Percentiles rank a stretch among this genome's conserved stretches.
Evolutionary conservation across 2,797 vertebrate genomes (phyloP).

Genomic region (Coilia nasus): DNA sequence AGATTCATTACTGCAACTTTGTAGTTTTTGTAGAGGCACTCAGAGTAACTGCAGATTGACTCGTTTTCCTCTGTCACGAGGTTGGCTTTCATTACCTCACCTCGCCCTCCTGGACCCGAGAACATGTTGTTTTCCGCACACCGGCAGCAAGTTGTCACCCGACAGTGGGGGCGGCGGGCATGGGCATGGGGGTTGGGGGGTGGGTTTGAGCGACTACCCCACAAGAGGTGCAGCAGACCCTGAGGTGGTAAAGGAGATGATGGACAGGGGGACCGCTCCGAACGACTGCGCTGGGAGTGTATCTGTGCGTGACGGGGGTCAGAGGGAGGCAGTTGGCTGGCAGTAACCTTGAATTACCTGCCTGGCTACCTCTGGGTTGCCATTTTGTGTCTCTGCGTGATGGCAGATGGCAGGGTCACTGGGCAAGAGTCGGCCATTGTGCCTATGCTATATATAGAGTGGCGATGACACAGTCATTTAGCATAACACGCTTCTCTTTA

Average conservation of each 20-base stretch:
- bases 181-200: no score
- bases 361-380: constrained; percentile 43
- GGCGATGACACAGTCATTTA: constrained; percentile 32
- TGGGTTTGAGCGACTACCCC: background rate
- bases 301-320: constrained; percentile 40
- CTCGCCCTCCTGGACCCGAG: background rate
- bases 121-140: background rate
- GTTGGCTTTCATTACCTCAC: background rate
- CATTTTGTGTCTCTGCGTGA: constrained; percentile 57
- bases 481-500: constrained; percentile 35
- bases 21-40: background rate
- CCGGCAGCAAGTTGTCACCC: background rate
- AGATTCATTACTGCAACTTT: background rate
- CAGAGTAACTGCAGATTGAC: background rate
- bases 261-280: background rate
- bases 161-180: background rate
- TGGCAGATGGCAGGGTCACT: constrained; percentile 60
- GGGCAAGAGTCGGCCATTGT: constrained; percentile 43
- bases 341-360: constrained; percentile 56
- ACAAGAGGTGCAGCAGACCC: background rate
- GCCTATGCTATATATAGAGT: constrained; percentile 55
- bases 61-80: background rate
- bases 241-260: background rate
- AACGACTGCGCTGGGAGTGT: constrained; percentile 25
- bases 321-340: constrained; percentile 30